Conservation (phyloP, 1,140 invertebrate genomes). For the Periplaneta americana region DNA sequence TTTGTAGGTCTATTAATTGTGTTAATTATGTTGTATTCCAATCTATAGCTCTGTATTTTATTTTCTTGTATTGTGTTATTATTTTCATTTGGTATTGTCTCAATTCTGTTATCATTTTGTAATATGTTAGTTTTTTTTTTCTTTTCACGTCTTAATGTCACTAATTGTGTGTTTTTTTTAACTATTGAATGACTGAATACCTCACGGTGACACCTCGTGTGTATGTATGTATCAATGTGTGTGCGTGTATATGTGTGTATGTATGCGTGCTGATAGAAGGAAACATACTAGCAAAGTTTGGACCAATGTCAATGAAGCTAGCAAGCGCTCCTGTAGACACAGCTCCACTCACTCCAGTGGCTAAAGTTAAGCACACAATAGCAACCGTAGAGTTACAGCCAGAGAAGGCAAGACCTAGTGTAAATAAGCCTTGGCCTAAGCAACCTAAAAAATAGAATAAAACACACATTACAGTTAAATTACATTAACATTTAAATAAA, state of each 20-base stretch:
- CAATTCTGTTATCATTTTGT: too few relatives aligned
- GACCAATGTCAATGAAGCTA: constrained; percentile 57
- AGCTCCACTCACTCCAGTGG: constrained; percentile 55
- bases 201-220: too few relatives aligned
- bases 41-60: too few relatives aligned
- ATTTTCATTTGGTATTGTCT: too few relatives aligned
- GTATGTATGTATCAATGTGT: constrained; percentile 62
- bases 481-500: too few relatives aligned
- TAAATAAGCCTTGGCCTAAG: constrained; percentile 47
- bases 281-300: constrained; percentile 55
- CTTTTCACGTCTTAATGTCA: background rate
- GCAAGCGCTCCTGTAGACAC: constrained; percentile 58
- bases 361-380: constrained; percentile 51
- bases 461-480: too few relatives aligned
- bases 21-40: too few relatives aligned
- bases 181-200: too few relatives aligned
- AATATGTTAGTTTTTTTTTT: too few relatives aligned
- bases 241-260: constrained; percentile 56
- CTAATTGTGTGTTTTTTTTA: constrained; percentile 44
- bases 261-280: background rate
- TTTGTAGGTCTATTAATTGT: too few relatives aligned
- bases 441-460: constrained; percentile 33
- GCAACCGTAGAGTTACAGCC: constrained; percentile 55
- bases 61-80: too few relatives aligned
- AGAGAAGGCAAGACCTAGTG: constrained; percentile 51